Evolutionary conservation across 2,113 vertebrate species (phyloP), one percentile per base, ranked within the genome.

Genomic region (Progne subis): DNA sequence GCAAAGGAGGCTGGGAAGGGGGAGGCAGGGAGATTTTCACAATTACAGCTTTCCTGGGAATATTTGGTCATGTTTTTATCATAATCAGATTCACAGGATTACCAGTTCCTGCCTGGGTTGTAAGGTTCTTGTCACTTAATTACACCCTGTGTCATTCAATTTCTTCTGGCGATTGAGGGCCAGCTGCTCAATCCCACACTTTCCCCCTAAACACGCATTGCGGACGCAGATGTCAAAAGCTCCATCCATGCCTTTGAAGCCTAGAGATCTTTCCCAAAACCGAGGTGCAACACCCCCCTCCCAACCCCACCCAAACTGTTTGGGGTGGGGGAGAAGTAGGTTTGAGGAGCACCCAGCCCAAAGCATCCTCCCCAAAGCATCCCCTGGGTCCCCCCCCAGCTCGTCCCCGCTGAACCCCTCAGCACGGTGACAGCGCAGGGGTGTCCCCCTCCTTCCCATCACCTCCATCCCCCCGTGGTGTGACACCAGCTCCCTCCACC

Each of bases 191-290:
- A 74, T 61, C 83, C 93, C 92, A 75, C 53, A 41, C 68, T 63
- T 74, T 32, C 91, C 88, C 95, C 86, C 92, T 67, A 92, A 91
- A 72, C 18, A 9, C 56, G 29, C 52, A 32, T 94, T 87, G 94
- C 49, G 32, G 57, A 95, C 94, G 64, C 83, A 79, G 65, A 87
- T 67, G 86, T 69, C 86, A 84, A 91, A 94, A 96, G 87, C 85
- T 93, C 93, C 55, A 56, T 81, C 95, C 93, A 28, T 43, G 53
- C 59, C 70, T 88, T 92, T 59, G 70, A 93, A 97, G 79, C 95
- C 91, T 93, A 95, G 64, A 94, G 52, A 96, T 85, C 75, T 83
- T 91, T 84, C 55, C 89, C 46, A 55, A 96, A 96, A 88, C 61
- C 1, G 2, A 86, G 67, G 34, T 47, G 77, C 70, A 29, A 87